Base-by-base conservation (phyloP, 2,113 vertebrate genomes). In the Triplophysa dalaica region DNA sequence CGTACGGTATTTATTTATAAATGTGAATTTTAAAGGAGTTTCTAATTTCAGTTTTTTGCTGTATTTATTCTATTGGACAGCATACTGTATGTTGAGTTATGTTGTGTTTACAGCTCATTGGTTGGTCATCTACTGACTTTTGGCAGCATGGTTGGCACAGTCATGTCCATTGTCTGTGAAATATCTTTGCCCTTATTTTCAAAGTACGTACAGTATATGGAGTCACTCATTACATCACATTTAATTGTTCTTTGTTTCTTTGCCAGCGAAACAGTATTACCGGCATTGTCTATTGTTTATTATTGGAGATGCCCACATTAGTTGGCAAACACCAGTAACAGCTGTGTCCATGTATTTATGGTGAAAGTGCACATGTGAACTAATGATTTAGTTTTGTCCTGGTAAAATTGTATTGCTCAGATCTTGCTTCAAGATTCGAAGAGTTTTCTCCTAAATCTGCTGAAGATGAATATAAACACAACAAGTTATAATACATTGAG, bases 91-190 rank as follows among this genome's bases (percentile, higher is more conserved):
- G 33, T 62, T 45, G 3, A 62, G 72, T 12, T 73, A 48, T 56
- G 73, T 75, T 62, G 33, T 4, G n/a, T 60, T 22, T 22, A 24
- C 4, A 75, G 73, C 43, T 75, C 58, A 75, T 50, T 75, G 16
- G 45, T 74, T 21, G 22, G 45, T 58, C 54, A 58, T 21, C 6
- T 10, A 58, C n/a, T 58, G 54, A 11, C 54, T 58, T 10, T 38
- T 38, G 33, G n/a, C 19, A 21, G 33, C 16, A 16, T 58, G 6
- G 50, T 21, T 58, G 54, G 54, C 54, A 21, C 54, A 21, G 19
- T 21, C 8, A 10, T 21, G 19, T 2, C 54, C 19, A n/a, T 56
- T 56, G 54, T 56, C 19, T 68, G 41, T 68, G 41, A 21, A 48
- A 38, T 11, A 2, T 43, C 33, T 66, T 66, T 10, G 38, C n/a